Evolutionary conservation across 1,140 invertebrate genomes (phyloP), one percentile per base, ranked within the genome.

Genomic region (Bombus picipes): DNA sequence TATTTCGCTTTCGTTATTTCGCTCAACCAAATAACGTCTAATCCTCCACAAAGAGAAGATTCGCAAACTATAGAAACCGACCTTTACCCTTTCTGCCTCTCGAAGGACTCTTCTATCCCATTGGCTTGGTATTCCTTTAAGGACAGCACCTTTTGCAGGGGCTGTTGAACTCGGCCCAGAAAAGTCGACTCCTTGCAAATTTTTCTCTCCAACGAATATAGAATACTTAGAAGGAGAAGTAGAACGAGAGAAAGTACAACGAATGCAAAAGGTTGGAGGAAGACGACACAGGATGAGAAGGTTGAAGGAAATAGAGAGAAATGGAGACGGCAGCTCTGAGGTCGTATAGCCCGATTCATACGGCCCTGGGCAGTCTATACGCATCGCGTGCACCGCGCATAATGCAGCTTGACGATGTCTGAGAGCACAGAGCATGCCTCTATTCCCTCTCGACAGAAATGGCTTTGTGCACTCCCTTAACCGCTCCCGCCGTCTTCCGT

Each of bases 371-470:
- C 77, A 81, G 82, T 83, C 83, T 83, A 80, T 90, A 82, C 87
- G 80, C 82, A 85, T 87, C 82, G 87, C 71, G 83, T 87, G 70
- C 72, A 82, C 71, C 76, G 89, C 81, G 87, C 87, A 90, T 90
- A 88, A 90, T 88, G 65, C 86, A 70, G 72, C 71, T 72, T 39
- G 77, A 76, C 71, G 86, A 86, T 90, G 88, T 85, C 88, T 90
- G 89, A 84, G 85, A 88, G 80, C 83, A 91, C 87, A 90, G 89
- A 88, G 89, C 87, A 88, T 70, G 84, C 79, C 87, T 91, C 89
- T 91, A 88, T 91, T 90, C 83, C 83, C 83, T 84, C 81, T 87
- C 73, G 78, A 90, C 89, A 91, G 87, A 90, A 79, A 87, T 83
- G 87, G 87, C 89, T 91, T 90, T 91, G 89, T 91, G 83, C 87